These are phyloP conservation scores for Tenthredo livida DNA, from an alignment of 2,888 invertebrate species.

Conservation along the genomic window DNA sequence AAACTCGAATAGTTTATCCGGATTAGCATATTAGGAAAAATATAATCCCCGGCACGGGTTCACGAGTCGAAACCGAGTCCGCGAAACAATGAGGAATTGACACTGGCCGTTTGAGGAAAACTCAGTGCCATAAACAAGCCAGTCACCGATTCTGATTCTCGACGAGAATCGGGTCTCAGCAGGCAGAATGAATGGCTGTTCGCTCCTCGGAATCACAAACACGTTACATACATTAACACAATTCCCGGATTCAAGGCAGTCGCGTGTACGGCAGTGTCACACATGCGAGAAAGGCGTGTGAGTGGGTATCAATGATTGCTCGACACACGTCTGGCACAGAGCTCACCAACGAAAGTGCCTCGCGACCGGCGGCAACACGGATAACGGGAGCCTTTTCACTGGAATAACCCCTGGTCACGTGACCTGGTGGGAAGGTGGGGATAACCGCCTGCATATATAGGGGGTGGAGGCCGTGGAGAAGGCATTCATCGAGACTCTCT, in stretches of 20 bases:
- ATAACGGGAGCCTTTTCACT: conserved; percentile 56
- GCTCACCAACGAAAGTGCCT: conserved; percentile 32
- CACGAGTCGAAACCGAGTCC: background rate
- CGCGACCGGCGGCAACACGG: conserved; percentile 26
- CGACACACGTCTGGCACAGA: background rate
- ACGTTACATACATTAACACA: background rate
- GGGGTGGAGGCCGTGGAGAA: background rate
- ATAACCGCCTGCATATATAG: conserved; percentile 38
- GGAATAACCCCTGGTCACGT: conserved; percentile 60
- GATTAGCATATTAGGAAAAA: background rate
- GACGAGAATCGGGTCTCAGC: background rate
- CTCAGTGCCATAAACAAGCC: background rate
- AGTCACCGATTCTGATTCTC: background rate
- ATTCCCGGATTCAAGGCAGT: conserved; percentile 26
- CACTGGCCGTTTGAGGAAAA: background rate
- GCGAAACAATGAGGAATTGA: background rate
- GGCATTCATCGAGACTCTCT: conserved; percentile 25
- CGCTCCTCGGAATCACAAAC: conserved; percentile 9
- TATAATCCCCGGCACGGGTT: background rate
- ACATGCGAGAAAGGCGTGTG: background rate
- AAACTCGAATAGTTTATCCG: background rate
- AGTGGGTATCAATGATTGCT: background rate
- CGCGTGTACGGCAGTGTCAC: background rate
- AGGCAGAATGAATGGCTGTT: background rate
- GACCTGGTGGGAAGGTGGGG: background rate